phyloP scores from a whole-genome alignment of 2,888 invertebrate species.

The Adela reaumurella region DNA sequence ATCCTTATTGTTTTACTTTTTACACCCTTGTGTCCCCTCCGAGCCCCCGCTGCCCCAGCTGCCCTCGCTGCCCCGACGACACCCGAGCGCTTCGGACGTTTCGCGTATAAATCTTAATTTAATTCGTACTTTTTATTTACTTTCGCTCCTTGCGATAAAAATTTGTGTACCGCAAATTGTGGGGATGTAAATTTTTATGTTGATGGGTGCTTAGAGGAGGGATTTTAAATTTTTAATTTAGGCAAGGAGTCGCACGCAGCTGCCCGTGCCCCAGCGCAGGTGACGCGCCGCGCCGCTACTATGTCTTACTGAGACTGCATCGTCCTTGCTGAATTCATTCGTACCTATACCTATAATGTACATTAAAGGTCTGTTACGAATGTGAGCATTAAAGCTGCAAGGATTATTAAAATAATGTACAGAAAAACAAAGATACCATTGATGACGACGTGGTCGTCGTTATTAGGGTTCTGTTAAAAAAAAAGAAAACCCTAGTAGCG shows the following conservation, averaged over 20 bases:
- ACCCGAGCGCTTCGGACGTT: constrained; percentile 21
- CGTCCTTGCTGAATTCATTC: no score
- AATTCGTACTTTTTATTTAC: constrained; percentile 55
- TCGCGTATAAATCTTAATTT: constrained; percentile 24
- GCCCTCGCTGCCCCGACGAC: constrained; percentile 39
- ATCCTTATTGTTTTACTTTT: constrained; percentile 58
- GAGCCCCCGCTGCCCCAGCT: constrained; percentile 17
- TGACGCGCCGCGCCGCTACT: background rate
- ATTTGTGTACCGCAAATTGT: constrained; percentile 56
- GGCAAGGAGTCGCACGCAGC: background rate
- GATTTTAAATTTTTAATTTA: background rate
- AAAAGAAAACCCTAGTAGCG: no score
- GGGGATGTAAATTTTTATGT: constrained; percentile 55
- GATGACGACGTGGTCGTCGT: no score
- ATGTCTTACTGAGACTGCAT: no score
- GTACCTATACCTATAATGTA: no score
- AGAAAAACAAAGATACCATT: no score
- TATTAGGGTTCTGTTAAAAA: no score
- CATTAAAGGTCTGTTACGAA: no score
- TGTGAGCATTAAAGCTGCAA: no score
- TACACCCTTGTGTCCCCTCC: constrained; percentile 50
- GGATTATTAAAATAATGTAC: no score
- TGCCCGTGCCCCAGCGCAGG: background rate
- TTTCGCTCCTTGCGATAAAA: constrained; percentile 49
- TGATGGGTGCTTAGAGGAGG: constrained; percentile 13